phyloP scores from a whole-genome alignment of 2,797 vertebrate genomes.

The Erethizon dorsatum region DNA sequence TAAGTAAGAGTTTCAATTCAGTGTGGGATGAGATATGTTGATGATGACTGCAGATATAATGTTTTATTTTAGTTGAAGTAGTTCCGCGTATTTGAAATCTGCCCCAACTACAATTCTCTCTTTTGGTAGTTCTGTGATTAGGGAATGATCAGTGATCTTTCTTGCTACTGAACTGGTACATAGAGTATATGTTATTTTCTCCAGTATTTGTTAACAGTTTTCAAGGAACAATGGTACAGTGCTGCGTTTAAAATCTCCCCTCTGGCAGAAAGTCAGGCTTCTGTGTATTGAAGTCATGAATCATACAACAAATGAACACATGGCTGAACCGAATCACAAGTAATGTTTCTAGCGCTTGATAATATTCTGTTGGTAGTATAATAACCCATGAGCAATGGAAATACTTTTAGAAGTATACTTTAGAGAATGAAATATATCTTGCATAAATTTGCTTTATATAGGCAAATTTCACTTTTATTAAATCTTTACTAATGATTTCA shows the following conservation, averaged over 20 bases:
- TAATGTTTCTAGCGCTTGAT: neutral
- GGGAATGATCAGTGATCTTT: slow-evolving; percentile 32
- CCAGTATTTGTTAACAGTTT: slow-evolving; percentile 65
- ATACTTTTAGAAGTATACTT: slow-evolving; percentile 17
- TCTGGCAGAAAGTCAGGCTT: slow-evolving; percentile 15
- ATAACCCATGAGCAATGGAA: slow-evolving; percentile 4
- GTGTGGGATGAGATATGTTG: neutral
- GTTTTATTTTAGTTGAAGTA: neutral
- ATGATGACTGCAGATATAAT: neutral
- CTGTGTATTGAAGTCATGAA: neutral
- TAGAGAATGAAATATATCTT: slow-evolving; percentile 52
- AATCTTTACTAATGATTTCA: slow-evolving; percentile 28
- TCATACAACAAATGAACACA: slow-evolving; percentile 50
- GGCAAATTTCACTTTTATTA: neutral
- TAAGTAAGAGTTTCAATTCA: neutral
- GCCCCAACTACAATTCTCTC: neutral
- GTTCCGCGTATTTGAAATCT: neutral
- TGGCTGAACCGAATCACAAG: neutral
- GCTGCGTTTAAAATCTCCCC: slow-evolving; percentile 15
- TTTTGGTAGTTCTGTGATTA: neutral
- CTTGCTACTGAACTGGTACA: neutral
- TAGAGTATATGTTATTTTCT: slow-evolving; percentile 49
- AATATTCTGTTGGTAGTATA: neutral
- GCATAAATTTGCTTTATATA: slow-evolving; percentile 4
- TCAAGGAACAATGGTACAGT: slow-evolving; percentile 57